phyloP scores from a whole-genome alignment of 2,113 vertebrate genomes.

The Semnornis frantzii region DNA sequence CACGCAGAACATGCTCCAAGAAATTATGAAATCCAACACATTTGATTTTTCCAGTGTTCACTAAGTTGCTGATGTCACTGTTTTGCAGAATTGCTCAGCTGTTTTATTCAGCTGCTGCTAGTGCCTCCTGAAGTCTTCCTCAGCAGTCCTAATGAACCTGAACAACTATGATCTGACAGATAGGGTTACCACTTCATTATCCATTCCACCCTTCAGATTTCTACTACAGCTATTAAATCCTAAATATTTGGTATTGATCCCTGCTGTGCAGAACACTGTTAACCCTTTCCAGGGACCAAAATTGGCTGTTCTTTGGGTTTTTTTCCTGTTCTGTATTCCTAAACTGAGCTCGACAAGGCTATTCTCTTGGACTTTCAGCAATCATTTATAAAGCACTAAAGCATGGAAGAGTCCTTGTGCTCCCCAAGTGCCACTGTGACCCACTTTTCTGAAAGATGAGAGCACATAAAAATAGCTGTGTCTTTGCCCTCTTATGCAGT shows the following conservation, averaged over 20 bases:
- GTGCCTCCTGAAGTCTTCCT: neutral
- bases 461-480: slow-evolving; percentile 33
- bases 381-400: slow-evolving; percentile 12
- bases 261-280: neutral
- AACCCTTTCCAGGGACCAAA: neutral
- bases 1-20: neutral
- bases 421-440: neutral
- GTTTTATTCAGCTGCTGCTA: neutral
- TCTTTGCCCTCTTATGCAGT: neutral
- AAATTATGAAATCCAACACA: neutral
- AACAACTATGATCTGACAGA: slow-evolving; percentile 17
- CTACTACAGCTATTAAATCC: neutral
- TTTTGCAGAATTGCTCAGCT: slow-evolving; percentile 16
- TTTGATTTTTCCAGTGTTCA: neutral
- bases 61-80: neutral
- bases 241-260: neutral
- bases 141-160: neutral
- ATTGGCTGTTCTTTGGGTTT: neutral
- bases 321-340: neutral
- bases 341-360: neutral
- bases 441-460: slow-evolving; percentile 51
- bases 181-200: neutral
- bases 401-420: neutral
- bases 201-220: neutral
- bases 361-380: neutral